Percentiles rank a stretch among this genome's conserved stretches.
These are phyloP conservation scores for Turnix velox DNA, from an alignment of 2,113 vertebrate genomes.

Conservation along the genomic window DNA sequence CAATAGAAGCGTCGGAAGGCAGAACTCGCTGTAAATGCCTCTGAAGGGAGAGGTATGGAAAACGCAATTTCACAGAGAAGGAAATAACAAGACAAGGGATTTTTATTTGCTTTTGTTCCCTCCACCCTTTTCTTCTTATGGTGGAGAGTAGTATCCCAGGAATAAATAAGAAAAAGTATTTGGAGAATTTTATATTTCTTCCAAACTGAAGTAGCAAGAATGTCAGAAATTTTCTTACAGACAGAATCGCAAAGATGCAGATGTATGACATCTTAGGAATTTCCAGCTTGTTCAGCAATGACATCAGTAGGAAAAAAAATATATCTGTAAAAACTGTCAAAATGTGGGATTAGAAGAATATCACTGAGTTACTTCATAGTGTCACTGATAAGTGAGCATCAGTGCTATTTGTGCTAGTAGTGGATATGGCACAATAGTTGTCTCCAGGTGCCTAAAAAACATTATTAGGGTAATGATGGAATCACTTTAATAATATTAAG, in stretches of 20 bases:
- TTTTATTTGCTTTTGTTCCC: background rate
- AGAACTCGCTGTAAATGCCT: constrained; percentile 41
- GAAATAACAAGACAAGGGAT: constrained; percentile 13
- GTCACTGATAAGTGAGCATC: background rate
- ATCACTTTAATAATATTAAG: background rate
- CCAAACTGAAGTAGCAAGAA: background rate
- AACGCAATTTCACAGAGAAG: constrained; percentile 23
- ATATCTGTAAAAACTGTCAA: background rate
- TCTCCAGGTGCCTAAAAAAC: background rate
- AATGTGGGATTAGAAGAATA: background rate
- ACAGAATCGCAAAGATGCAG: background rate
- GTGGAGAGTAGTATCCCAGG: background rate
- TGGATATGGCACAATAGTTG: background rate
- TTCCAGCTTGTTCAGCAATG: background rate
- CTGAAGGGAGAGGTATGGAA: constrained; percentile 9
- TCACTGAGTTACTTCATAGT: background rate
- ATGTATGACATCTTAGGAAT: background rate
- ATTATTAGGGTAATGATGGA: background rate
- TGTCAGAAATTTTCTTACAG: background rate
- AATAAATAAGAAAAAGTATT: background rate
- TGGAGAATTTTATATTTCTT: background rate
- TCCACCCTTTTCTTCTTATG: background rate
- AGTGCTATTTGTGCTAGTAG: background rate
- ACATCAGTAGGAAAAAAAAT: background rate
- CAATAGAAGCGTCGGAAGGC: constrained; percentile 28